phyloP scores from a whole-genome alignment of 2,888 invertebrate species.

The Rhopalosiphum nymphaeae region DNA sequence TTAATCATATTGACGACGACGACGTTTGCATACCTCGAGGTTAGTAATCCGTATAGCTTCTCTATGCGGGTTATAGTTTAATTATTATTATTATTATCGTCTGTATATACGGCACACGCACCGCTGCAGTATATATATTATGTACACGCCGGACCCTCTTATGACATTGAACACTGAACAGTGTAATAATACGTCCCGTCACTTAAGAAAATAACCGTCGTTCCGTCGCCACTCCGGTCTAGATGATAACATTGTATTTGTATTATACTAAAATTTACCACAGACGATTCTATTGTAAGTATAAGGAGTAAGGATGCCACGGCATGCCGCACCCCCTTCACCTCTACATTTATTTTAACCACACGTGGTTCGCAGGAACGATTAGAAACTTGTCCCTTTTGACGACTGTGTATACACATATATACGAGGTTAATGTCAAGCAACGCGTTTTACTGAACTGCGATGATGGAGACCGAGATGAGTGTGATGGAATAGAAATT shows the following conservation, averaged over 20 bases:
- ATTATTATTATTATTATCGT: slow-evolving; percentile 38
- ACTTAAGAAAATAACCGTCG: slow-evolving; percentile 54
- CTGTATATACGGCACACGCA: neutral
- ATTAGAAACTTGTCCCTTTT: slow-evolving; percentile 26
- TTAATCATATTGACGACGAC: slow-evolving; percentile 28
- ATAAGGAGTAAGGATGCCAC: slow-evolving; percentile 29
- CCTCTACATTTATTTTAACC: neutral
- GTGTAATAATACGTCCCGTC: slow-evolving; percentile 38
- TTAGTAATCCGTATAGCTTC: slow-evolving; percentile 38
- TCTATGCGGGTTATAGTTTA: slow-evolving; percentile 54
- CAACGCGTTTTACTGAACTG: neutral
- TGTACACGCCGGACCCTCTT: slow-evolving; percentile 22
- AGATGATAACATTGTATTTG: slow-evolving; percentile 52
- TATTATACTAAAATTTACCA: slow-evolving; percentile 5
- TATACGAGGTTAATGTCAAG: neutral
- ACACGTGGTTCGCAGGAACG: neutral
- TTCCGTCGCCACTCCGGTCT: neutral
- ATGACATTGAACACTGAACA: neutral
- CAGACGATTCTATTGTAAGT: slow-evolving; percentile 50
- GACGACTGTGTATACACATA: neutral
- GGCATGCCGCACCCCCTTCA: neutral
- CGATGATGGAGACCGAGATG: neutral
- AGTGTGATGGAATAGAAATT: neutral
- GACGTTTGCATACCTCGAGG: slow-evolving; percentile 40
- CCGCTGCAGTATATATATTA: slow-evolving; percentile 5